Evolutionary conservation across 2,797 vertebrate species (phyloP).

Genomic region (Gobionotothen gibberifrons): DNA sequence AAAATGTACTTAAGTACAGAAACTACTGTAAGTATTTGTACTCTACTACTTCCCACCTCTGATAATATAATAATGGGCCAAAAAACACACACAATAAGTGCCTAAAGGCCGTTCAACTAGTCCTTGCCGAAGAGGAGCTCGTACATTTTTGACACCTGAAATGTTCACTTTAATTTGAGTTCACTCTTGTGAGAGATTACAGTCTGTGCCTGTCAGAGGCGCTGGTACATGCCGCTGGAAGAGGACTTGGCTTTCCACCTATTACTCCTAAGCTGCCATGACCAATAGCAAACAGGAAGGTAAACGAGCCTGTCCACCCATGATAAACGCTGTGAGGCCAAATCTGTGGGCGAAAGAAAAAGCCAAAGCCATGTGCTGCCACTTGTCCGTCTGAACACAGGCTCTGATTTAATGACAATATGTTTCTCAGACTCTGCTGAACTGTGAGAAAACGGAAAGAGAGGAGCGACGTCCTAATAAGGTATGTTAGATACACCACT

Average conservation of each 20-base stretch:
- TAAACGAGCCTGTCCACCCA: conserved; percentile 58
- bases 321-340: conserved; percentile 69
- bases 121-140: conserved; percentile 33
- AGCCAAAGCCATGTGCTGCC: conserved; percentile 48
- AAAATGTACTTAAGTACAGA: too few relatives aligned
- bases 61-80: conserved; percentile 10
- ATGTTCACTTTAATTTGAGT: conserved; percentile 72
- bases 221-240: conserved; percentile 54
- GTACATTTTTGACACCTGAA: conserved; percentile 63
- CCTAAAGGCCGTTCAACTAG: conserved; percentile 31
- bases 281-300: conserved; percentile 66
- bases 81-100: conserved; percentile 18
- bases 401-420: conserved; percentile 41
- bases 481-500: conserved; percentile 7
- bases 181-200: conserved; percentile 70
- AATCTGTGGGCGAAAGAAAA: conserved; percentile 47
- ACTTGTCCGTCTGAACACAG: conserved; percentile 38
- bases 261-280: conserved; percentile 69
- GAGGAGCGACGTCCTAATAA: conserved; percentile 1
- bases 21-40: too few relatives aligned
- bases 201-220: conserved; percentile 52
- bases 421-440: conserved; percentile 32
- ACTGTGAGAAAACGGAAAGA: conserved; percentile 12
- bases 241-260: conserved; percentile 69
- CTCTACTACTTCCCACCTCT: too few relatives aligned